Base-by-base conservation (phyloP, 2,113 vertebrate genomes). In the Hirundichthys speculiger region DNA sequence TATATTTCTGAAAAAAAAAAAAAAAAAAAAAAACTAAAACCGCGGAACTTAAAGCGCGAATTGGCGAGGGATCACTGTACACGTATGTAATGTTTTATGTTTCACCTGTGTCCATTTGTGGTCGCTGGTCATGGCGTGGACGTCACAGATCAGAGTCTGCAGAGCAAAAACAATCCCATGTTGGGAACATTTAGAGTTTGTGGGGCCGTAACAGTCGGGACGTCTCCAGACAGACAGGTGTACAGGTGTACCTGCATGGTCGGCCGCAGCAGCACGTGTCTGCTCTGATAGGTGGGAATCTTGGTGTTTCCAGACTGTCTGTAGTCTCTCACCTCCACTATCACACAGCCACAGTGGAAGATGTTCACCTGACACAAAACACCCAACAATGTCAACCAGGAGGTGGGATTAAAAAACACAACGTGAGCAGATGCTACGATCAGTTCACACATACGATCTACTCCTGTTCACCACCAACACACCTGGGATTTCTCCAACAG, bases 401-500 rank as follows among this genome's bases (percentile, higher is more conserved):
- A n/a, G n/a, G n/a, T n/a, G n/a, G n/a, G n/a, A n/a, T n/a, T n/a
- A n/a, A n/a, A n/a, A n/a, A n/a, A n/a, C n/a, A n/a, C n/a, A n/a
- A n/a, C n/a, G n/a, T n/a, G n/a, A n/a, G n/a, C n/a, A n/a, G n/a
- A n/a, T n/a, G n/a, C n/a, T n/a, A n/a, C n/a, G n/a, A n/a, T n/a
- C n/a, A n/a, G n/a, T n/a, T n/a, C n/a, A n/a, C n/a, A n/a, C n/a
- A n/a, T n/a, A n/a, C n/a, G n/a, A n/a, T n/a, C n/a, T n/a, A n/a
- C n/a, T n/a, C n/a, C n/a, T n/a, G n/a, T n/a, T n/a, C n/a, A n/a
- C n/a, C n/a, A n/a, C n/a, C 7, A 3, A 34, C 30, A 34, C 30
- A 99, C 98, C 95, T 99, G 98, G 82, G 98, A 97, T 92, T 99
- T 99, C 92, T 99, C 98, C 79, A 99, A 88, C 69, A 99, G 95